Percentiles rank a stretch among this genome's conserved stretches.
Conservation (phyloP, 2,113 vertebrate genomes). For the Prochilodus magdalenae region DNA sequence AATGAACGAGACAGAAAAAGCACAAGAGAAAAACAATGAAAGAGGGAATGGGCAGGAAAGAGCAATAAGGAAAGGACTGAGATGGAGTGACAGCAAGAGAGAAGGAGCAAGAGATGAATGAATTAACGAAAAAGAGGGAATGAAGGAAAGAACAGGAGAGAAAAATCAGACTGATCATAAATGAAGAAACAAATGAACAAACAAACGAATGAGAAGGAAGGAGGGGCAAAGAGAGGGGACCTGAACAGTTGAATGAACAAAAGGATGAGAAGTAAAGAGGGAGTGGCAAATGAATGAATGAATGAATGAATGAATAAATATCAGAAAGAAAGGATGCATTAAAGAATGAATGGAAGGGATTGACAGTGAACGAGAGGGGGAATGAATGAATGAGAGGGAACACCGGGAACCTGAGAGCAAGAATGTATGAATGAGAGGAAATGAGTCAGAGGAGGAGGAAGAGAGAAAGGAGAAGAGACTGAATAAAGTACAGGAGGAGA, state of each 20-base stretch:
- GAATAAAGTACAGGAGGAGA: no score
- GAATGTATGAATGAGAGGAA: no score
- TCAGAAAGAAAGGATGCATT: no score
- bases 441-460: background rate
- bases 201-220: background rate
- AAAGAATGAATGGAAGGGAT: background rate
- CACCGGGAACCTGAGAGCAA: background rate
- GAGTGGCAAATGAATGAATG: background rate
- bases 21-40: background rate
- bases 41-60: background rate
- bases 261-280: no score
- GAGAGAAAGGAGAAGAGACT: background rate
- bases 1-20: background rate
- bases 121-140: background rate
- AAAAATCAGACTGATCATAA: no score
- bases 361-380: background rate
- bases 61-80: background rate
- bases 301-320: background rate
- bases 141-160: background rate
- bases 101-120: background rate
- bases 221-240: background rate
- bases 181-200: background rate
- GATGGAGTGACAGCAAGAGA: no score
- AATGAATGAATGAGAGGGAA: background rate
- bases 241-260: no score